These are phyloP conservation scores for Megalops atlanticus DNA, from an alignment of 2,113 vertebrate species.

Conservation along the genomic window DNA sequence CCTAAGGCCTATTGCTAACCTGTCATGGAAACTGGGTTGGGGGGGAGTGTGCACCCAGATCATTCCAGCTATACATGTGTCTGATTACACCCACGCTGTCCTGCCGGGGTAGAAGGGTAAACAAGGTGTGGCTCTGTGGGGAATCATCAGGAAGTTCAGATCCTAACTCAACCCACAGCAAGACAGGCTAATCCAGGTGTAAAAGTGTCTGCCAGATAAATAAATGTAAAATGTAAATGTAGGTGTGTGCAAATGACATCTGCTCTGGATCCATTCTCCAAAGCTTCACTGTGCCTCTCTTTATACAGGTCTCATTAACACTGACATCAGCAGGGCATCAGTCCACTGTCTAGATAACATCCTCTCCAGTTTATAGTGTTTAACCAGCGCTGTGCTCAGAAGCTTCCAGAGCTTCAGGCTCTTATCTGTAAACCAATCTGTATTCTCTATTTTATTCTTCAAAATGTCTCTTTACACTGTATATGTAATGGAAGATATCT, in stretches of 20 bases:
- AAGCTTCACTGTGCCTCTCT: background rate
- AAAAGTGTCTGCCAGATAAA: no score
- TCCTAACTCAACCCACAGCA: background rate
- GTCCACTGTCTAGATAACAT: no score
- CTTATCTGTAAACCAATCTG: no score
- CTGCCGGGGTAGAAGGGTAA: background rate
- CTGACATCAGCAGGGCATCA: background rate
- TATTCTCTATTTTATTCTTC: no score
- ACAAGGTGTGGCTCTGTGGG: background rate
- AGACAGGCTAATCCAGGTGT: background rate
- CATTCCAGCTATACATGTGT: background rate
- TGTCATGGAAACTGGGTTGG: background rate
- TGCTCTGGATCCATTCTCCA: background rate
- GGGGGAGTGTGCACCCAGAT: background rate
- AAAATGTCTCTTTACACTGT: no score
- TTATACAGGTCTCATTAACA: background rate
- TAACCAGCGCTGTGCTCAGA: no score
- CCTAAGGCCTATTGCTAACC: background rate
- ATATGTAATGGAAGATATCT: no score
- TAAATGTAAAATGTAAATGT: no score
- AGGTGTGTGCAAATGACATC: background rate
- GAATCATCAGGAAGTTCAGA: background rate
- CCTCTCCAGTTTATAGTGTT: no score
- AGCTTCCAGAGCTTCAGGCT: no score
- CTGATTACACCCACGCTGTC: background rate